These are phyloP conservation scores for Thripadectes ignobilis DNA, from an alignment of 2,797 vertebrate species.

Conservation along the genomic window DNA sequence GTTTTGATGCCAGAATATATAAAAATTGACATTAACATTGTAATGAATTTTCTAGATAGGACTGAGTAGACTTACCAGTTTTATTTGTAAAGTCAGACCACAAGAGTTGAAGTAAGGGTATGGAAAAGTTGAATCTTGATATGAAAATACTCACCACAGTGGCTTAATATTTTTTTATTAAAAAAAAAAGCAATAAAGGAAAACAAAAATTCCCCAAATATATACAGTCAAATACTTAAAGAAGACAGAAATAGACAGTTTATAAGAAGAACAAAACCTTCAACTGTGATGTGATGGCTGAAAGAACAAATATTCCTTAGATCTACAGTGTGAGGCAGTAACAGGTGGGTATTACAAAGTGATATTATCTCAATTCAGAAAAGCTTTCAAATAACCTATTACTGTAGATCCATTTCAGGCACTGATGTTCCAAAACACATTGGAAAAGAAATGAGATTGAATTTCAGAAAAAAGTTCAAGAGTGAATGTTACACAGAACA, in stretches of 20 bases:
- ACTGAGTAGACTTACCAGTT: neutral
- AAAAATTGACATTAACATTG: neutral
- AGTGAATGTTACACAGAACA: neutral
- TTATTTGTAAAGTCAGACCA: neutral
- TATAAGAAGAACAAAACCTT: neutral
- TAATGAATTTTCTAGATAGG: neutral
- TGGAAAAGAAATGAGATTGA: neutral
- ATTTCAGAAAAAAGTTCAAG: neutral
- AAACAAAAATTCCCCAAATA: neutral
- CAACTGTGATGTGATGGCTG: neutral
- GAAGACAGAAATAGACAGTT: neutral
- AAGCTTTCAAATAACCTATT: neutral
- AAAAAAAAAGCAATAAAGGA: too few relatives aligned
- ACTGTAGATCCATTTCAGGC: neutral
- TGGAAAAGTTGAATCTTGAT: neutral
- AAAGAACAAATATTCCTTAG: neutral
- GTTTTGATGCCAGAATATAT: neutral
- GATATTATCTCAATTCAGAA: neutral
- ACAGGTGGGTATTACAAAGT: neutral
- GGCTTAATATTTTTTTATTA: neutral
- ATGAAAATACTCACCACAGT: neutral
- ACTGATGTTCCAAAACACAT: neutral
- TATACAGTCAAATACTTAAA: neutral
- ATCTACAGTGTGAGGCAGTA: neutral
- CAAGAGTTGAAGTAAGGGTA: neutral